These are phyloP conservation scores for Ptiloglossa arizonensis DNA, from an alignment of 1,140 invertebrate genomes.

Conservation along the genomic window DNA sequence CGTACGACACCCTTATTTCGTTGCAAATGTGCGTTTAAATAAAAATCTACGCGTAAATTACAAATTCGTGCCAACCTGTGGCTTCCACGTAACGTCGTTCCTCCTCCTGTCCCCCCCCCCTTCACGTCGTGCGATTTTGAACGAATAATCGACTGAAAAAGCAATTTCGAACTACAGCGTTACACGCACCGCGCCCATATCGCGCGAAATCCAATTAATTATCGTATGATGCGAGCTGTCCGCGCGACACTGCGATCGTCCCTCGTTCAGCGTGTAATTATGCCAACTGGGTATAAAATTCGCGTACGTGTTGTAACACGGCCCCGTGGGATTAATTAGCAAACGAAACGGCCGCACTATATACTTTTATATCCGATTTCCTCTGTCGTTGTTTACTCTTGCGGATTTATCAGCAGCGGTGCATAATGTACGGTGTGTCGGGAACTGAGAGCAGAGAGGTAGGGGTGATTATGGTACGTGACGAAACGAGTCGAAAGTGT, in stretches of 20 bases:
- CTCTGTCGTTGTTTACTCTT: background rate
- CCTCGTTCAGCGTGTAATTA: conserved; percentile 9
- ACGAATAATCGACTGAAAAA: conserved; percentile 38
- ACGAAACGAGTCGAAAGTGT: too few relatives aligned
- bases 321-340: conserved; percentile 6
- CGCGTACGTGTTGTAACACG: background rate
- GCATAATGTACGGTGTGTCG: too few relatives aligned
- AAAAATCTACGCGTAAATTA: conserved; percentile 2
- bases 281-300: conserved; percentile 6
- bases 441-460: too few relatives aligned
- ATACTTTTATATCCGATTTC: conserved; percentile 6
- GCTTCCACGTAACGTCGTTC: background rate
- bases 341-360: background rate
- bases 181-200: background rate
- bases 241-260: background rate
- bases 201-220: conserved; percentile 36
- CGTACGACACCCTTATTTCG: too few relatives aligned
- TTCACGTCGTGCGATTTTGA: background rate
- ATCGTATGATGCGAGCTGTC: background rate
- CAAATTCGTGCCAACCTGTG: conserved; percentile 25
- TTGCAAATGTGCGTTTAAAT: background rate
- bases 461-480: too few relatives aligned
- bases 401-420: background rate
- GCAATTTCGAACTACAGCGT: background rate
- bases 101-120: background rate